Conservation (phyloP, 2,888 invertebrate genomes). For the Calameuta pallipes region DNA sequence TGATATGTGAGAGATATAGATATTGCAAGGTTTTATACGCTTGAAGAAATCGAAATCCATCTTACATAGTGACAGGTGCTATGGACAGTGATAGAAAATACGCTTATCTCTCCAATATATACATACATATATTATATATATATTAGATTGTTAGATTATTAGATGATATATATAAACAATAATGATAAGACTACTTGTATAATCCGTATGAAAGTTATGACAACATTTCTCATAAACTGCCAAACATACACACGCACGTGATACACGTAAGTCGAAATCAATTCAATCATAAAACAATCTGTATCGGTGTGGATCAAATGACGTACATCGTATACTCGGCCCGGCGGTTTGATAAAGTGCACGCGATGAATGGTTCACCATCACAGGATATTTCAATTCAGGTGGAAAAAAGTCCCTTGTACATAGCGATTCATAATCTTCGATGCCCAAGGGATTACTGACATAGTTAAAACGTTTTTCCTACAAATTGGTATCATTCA, state of each 20-base stretch:
- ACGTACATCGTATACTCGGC: not conserved
- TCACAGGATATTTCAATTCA: not conserved
- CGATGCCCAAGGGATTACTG: not conserved
- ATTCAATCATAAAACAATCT: not conserved
- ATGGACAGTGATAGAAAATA: not conserved
- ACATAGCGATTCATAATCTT: not conserved
- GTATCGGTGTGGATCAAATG: not conserved
- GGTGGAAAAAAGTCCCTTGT: not conserved
- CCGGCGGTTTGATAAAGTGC: not conserved
- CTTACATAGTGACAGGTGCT: not conserved
- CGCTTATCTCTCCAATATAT: not conserved
- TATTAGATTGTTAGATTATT: too few relatives aligned
- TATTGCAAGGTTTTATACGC: not conserved
- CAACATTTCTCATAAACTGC: not conserved
- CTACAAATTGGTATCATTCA: slow-evolving; percentile 15
- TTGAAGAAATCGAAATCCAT: not conserved
- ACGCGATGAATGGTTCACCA: not conserved
- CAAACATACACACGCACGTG: not conserved
- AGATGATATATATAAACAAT: not conserved
- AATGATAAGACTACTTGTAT: not conserved
- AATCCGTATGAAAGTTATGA: not conserved
- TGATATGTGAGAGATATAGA: not conserved
- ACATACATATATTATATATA: not conserved
- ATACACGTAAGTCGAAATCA: not conserved
- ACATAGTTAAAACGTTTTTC: slow-evolving; percentile 12